Percentiles rank a stretch among this genome's conserved stretches.
phyloP scores from a whole-genome alignment of 2,797 vertebrate species.

The Gastrophryne carolinensis region DNA sequence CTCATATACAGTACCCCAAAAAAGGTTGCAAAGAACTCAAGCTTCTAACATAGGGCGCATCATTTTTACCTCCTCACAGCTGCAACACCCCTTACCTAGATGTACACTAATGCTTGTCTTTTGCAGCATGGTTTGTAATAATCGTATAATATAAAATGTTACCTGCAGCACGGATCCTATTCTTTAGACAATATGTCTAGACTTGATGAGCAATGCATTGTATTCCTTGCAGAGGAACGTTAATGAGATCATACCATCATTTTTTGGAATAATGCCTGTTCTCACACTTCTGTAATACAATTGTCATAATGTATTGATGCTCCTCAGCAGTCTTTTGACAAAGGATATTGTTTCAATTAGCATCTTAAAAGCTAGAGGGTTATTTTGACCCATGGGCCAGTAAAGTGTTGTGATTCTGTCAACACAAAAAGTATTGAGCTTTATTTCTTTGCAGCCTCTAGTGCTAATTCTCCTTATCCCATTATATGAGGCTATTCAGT shows the following conservation, averaged over 20 bases:
- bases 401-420: conserved; percentile 48
- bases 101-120: too few species aligned
- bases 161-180: conserved; percentile 24
- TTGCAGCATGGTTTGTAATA: conserved; percentile 26
- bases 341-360: conserved; percentile 43
- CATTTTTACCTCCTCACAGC: too few species aligned
- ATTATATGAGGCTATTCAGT: conserved; percentile 22
- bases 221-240: conserved; percentile 30
- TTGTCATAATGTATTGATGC: conserved; percentile 53
- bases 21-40: too few species aligned
- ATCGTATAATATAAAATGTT: conserved; percentile 15
- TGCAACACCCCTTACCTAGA: too few species aligned
- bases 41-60: too few species aligned
- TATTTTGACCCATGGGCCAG: conserved; percentile 49
- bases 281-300: conserved; percentile 51
- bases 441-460: conserved; percentile 47
- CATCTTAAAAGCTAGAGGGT: conserved; percentile 48
- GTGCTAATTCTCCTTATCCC: conserved; percentile 42
- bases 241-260: conserved; percentile 47
- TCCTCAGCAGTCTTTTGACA: conserved; percentile 45
- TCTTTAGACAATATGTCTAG: conserved; percentile 43
- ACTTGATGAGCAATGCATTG: conserved; percentile 48
- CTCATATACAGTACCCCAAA: too few species aligned
- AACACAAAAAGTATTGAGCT: conserved; percentile 51
- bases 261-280: conserved; percentile 49